Percentiles rank a stretch among this genome's conserved stretches.
phyloP scores from a whole-genome alignment of 2,888 invertebrate genomes.

The Polymixis flavicincta region DNA sequence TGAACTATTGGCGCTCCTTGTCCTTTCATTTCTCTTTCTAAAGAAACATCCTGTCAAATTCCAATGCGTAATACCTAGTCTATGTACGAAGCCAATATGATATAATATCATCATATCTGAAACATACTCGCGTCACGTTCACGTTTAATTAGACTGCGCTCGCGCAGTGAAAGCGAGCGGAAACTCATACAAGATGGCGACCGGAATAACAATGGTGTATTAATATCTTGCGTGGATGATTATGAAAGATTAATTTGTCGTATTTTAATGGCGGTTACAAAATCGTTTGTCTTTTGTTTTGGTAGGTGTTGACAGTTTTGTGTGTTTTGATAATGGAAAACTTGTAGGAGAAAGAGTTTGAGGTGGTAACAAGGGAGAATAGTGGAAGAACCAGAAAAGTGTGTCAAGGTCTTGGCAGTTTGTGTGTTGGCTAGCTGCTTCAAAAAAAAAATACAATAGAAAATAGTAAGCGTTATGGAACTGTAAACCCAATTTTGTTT shows the following conservation, averaged over 20 bases:
- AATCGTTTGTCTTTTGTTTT: slow-evolving; percentile 33
- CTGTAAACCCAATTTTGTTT: neutral
- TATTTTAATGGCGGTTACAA: slow-evolving; percentile 49
- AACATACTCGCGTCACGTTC: slow-evolving; percentile 57
- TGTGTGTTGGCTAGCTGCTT: neutral
- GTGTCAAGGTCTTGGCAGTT: slow-evolving; percentile 8
- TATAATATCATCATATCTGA: slow-evolving; percentile 60
- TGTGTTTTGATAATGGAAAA: slow-evolving; percentile 15
- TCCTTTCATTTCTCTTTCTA: slow-evolving; percentile 1
- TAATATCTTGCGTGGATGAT: slow-evolving; percentile 66
- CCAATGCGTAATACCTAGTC: slow-evolving; percentile 24
- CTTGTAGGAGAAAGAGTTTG: neutral
- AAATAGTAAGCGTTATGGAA: neutral
- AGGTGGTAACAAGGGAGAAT: neutral
- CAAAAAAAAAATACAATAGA: neutral
- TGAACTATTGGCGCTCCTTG: neutral
- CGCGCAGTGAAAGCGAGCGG: slow-evolving; percentile 82
- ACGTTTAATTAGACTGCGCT: slow-evolving; percentile 70
- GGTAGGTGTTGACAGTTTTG: slow-evolving; percentile 24
- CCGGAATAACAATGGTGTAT: slow-evolving; percentile 70
- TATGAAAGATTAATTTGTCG: slow-evolving; percentile 65
- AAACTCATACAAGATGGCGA: slow-evolving; percentile 71
- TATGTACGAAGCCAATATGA: slow-evolving; percentile 50
- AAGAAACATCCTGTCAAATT: slow-evolving; percentile 29
- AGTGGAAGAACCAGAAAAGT: neutral